A percentile compares a stretch with the other conserved stretches of the same genome.
phyloP scores from a whole-genome alignment of 2,888 invertebrate genomes.

The Aricia artaxerxes region DNA sequence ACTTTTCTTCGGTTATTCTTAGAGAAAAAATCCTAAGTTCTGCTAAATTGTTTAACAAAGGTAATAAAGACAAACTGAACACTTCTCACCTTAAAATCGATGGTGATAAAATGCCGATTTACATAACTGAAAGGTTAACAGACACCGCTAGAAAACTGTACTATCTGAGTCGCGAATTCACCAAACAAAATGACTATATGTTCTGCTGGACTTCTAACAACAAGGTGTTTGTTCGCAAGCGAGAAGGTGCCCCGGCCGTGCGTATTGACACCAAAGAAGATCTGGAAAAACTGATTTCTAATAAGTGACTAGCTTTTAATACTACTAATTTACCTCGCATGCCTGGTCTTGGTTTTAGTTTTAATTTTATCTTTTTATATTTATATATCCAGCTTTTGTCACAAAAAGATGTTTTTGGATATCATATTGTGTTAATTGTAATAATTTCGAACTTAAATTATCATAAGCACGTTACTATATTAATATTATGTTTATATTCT shows the following conservation, averaged over 20 bases:
- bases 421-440: too few species aligned
- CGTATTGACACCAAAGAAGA: conserved; percentile 11
- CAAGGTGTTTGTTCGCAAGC: conserved; percentile 9
- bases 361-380: too few species aligned
- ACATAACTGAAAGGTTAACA: background rate
- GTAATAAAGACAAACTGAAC: background rate
- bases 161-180: background rate
- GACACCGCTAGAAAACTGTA: background rate
- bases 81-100: background rate
- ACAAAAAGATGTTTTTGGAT: too few species aligned
- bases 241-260: background rate
- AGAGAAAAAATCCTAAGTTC: background rate
- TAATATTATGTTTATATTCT: too few species aligned
- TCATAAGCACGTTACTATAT: too few species aligned
- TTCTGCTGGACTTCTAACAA: background rate
- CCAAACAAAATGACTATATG: conserved; percentile 12
- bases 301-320: background rate
- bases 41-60: background rate
- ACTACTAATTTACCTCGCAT: too few species aligned
- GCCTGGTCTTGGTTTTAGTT: too few species aligned
- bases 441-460: too few species aligned
- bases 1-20: background rate
- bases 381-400: too few species aligned
- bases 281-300: background rate
- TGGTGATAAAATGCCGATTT: background rate